phyloP scores from a whole-genome alignment of 1,140 invertebrate species.

The Phymorhynchus buccinoides region DNA sequence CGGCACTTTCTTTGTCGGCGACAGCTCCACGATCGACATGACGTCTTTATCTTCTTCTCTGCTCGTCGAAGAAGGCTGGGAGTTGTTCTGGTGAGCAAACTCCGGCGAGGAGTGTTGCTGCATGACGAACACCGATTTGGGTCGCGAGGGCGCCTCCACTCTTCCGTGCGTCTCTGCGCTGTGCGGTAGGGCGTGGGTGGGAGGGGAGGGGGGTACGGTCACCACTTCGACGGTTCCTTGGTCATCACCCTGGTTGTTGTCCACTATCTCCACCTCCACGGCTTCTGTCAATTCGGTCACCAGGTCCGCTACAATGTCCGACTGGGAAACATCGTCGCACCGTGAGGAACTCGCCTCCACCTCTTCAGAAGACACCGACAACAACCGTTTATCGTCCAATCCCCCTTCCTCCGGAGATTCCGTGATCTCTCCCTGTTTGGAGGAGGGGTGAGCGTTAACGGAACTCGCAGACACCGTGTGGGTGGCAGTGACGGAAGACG shows the following conservation, averaged over 20 bases:
- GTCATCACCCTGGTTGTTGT: neutral
- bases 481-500: neutral
- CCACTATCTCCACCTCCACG: neutral
- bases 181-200: too few relatives aligned
- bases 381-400: neutral
- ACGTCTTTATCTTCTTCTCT: neutral
- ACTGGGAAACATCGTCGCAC: neutral
- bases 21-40: conserved; percentile 25
- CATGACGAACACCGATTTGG: conserved; percentile 6
- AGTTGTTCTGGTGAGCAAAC: too few relatives aligned
- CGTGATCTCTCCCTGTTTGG: neutral
- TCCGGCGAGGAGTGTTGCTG: neutral
- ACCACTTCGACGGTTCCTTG: neutral
- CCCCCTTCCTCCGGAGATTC: neutral
- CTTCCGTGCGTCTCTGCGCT: conserved; percentile 11
- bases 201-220: neutral
- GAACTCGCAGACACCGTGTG: neutral
- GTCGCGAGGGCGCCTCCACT: neutral
- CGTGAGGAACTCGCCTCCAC: neutral
- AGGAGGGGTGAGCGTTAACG: neutral
- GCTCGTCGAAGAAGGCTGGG: too few relatives aligned
- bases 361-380: neutral
- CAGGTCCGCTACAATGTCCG: neutral
- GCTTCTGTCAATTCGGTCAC: neutral
- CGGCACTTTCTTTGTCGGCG: conserved; percentile 22